These are phyloP conservation scores for Drosophila phalerata DNA, from an alignment of 2,888 invertebrate genomes.

Conservation along the genomic window DNA sequence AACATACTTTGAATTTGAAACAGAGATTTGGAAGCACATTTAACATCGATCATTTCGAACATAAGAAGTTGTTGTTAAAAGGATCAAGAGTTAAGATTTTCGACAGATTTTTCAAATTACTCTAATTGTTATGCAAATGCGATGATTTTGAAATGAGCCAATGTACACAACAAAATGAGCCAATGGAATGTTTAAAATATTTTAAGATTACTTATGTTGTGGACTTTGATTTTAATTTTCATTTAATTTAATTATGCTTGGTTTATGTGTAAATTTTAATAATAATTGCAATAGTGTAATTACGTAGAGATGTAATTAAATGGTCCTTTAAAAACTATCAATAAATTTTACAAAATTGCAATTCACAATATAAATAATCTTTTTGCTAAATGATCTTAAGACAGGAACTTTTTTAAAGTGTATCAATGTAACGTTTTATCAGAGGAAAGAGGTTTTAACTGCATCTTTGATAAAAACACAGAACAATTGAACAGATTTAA, in stretches of 20 bases:
- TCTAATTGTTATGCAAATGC: constrained; percentile 50
- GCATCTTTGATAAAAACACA: constrained; percentile 6
- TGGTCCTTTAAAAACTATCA: no score
- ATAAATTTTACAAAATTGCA: not conserved
- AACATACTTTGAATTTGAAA: constrained; percentile 61
- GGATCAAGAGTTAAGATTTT: constrained; percentile 40
- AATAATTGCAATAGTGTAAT: no score
- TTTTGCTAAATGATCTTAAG: not conserved
- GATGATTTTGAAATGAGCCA: constrained; percentile 50
- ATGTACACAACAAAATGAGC: constrained; percentile 46
- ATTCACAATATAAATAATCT: constrained; percentile 13
- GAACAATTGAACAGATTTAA: constrained; percentile 9
- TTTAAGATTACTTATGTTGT: constrained; percentile 7
- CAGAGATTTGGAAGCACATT: constrained; percentile 75
- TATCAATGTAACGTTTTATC: not conserved
- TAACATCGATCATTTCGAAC: constrained; percentile 74
- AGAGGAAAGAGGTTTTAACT: not conserved
- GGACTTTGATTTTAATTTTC: not conserved
- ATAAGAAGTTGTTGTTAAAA: constrained; percentile 51
- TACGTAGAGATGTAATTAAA: no score
- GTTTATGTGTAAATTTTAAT: no score
- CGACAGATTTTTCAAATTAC: constrained; percentile 32
- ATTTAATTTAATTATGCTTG: no score
- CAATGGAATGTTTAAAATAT: constrained; percentile 23
- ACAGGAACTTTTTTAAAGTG: constrained; percentile 1